Evolutionary conservation across 2,888 invertebrate species (phyloP), one percentile per base, ranked within the genome.

Genomic region (Archips xylosteana): DNA sequence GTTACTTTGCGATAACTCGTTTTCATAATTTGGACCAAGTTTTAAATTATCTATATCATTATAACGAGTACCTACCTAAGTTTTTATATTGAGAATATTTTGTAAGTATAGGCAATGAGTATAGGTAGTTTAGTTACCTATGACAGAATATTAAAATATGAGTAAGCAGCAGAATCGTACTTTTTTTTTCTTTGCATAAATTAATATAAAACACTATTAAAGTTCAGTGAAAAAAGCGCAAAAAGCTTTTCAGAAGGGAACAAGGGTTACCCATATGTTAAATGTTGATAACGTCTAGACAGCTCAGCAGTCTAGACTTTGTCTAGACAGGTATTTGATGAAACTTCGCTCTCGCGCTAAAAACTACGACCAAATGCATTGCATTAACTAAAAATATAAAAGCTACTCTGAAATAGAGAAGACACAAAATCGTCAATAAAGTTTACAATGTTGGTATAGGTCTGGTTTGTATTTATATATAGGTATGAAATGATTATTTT

Each of bases 321-420:
- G 94, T 94, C 94, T 94, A 94, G 94, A 94, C 94, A 90, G 91
- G 92, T 94, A 92, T 92, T 91, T 86, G 87, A 89, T 89, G 82
- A 86, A 87, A 88, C 87, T 86, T 82, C 85, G 86, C 82, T 89
- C 87, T 88, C 83, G 82, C 87, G 86, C 82, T 83, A 91, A 88
- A 87, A 89, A 88, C 83, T 86, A 81, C 82, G 79, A 87, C 87
- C 84, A 86, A 91, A 89, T 63, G 57, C 59, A 45, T 59, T 67
- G 67, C 68, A 59, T 63, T 68, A 69, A 63, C 42, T 49, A 59
- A 9, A 67, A 71, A 72, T 57, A 57, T 45, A 60, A 60, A 32
- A 32, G 57, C 57, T 23, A 4, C 32, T 32, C 10, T 12, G 6
- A 2, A 32, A 12, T 32, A 32, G 12, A 57, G 57, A 57, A 57